phyloP scores from a whole-genome alignment of 2,797 vertebrate species.

The Phoeniculus purpureus region DNA sequence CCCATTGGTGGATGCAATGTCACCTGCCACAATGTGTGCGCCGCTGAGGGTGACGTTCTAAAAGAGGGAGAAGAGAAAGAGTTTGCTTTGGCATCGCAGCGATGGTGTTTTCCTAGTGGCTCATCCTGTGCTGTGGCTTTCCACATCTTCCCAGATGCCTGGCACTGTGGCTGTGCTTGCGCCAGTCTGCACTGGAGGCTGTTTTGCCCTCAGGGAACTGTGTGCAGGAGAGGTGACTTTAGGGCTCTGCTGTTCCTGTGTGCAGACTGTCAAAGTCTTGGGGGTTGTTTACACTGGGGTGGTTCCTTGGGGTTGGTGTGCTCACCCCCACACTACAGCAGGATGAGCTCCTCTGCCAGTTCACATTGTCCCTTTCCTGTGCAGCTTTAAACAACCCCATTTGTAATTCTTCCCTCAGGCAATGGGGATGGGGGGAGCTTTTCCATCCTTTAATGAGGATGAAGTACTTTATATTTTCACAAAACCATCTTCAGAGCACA shows the following conservation, averaged over 20 bases:
- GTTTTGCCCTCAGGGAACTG: background rate
- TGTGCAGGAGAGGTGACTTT: fast-evolving
- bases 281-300: background rate
- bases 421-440: background rate
- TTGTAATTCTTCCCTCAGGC: fast-evolving
- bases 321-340: fast-evolving
- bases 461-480: background rate
- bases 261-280: background rate
- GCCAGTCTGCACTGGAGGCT: fast-evolving
- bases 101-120: background rate
- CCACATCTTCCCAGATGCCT: background rate
- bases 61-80: background rate
- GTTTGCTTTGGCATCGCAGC: fast-evolving
- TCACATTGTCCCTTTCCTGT: fast-evolving
- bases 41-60: conserved; percentile 84
- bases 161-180: fast-evolving
- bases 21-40: conserved; percentile 77
- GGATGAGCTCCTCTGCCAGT: background rate
- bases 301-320: background rate
- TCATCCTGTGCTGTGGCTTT: background rate
- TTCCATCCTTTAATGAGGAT: background rate
- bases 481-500: background rate
- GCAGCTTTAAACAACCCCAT: background rate
- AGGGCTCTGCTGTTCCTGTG: fast-evolving
- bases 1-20: conserved; percentile 88